Conservation (phyloP, 2,888 invertebrate genomes). For the Drosophila hamatofila region DNA sequence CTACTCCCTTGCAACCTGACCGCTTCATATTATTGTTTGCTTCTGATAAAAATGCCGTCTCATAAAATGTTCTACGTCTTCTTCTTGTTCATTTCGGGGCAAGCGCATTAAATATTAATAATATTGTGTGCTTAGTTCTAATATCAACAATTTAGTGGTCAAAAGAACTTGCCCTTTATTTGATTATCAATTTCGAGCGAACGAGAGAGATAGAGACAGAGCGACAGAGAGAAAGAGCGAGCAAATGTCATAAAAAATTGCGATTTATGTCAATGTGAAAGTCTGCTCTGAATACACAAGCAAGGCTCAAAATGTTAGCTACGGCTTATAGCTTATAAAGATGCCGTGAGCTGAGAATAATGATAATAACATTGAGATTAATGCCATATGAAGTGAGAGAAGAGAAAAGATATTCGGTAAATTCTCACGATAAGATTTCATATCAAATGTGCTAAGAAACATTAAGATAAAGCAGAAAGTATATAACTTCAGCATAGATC, state of each 20-base stretch:
- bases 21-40: constrained; percentile 38
- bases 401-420: background rate
- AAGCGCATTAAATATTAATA: constrained; percentile 78
- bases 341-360: background rate
- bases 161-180: constrained; percentile 33
- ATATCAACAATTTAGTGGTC: constrained; percentile 65
- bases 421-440: background rate
- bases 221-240: background rate
- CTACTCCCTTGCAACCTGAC: background rate
- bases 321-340: background rate
- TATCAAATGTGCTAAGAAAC: background rate
- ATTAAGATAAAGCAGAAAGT: background rate
- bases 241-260: constrained; percentile 49
- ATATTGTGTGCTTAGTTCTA: constrained; percentile 68
- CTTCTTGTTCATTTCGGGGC: constrained; percentile 23
- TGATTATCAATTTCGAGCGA: constrained; percentile 55
- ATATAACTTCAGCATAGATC: background rate
- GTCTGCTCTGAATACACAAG: constrained; percentile 6
- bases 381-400: background rate
- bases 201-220: background rate
- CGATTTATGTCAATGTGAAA: constrained; percentile 37
- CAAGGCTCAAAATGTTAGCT: background rate
- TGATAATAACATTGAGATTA: background rate
- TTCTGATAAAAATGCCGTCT: constrained; percentile 50
- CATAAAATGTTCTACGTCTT: constrained; percentile 51